Conservation (phyloP, 2,888 invertebrate species). For the Trissoscelio sp. region DNA sequence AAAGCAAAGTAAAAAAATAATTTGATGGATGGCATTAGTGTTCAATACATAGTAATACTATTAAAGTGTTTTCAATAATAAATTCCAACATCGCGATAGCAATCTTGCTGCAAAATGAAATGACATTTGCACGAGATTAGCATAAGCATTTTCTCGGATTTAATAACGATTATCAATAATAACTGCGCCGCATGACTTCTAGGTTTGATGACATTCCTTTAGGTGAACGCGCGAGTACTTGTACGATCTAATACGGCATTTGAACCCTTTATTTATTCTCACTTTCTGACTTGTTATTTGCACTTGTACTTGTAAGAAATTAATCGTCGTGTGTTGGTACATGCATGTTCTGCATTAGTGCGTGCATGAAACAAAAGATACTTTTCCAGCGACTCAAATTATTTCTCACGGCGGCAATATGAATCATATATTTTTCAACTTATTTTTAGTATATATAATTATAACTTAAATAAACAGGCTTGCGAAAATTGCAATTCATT, state of each 20-base stretch:
- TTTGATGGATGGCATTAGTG: conserved; percentile 53
- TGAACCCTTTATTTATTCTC: conserved; percentile 61
- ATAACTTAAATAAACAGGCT: background rate
- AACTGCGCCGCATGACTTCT: conserved; percentile 47
- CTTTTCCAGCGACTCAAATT: conserved; percentile 20
- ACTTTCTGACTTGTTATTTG: conserved; percentile 52
- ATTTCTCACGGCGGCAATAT: conserved; percentile 4
- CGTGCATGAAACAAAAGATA: conserved; percentile 54
- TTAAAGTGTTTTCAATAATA: conserved; percentile 64
- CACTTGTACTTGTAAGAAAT: conserved; percentile 61
- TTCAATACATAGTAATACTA: conserved; percentile 57
- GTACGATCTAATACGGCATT: conserved; percentile 61
- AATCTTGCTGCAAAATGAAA: conserved; percentile 54
- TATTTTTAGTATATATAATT: background rate
- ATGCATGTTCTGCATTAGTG: conserved; percentile 49
- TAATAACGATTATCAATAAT: conserved; percentile 68
- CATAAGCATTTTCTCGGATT: conserved; percentile 63
- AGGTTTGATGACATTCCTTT: conserved; percentile 59
- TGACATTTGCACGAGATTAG: conserved; percentile 67
- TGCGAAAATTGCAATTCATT: background rate
- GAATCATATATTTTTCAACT: background rate
- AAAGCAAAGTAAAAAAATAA: conserved; percentile 45
- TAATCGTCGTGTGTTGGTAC: conserved; percentile 47
- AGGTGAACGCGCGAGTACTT: conserved; percentile 21
- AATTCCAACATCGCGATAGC: conserved; percentile 63